Conservation (phyloP, 2,797 vertebrate species). For the Anabacerthia variegaticeps region DNA sequence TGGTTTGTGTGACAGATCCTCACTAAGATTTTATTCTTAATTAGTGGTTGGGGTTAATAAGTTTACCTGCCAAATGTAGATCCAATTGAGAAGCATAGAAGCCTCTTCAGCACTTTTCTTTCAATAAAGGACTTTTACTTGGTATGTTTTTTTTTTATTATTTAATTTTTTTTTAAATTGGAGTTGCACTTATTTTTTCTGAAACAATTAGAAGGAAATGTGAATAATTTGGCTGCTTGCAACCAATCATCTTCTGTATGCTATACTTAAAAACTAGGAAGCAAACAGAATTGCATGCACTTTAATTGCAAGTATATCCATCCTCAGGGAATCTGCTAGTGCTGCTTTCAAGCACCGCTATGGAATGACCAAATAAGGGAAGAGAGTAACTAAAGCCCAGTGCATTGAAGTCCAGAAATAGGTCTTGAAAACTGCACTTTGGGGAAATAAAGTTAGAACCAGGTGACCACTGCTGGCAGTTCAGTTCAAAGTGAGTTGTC, state of each 20-base stretch:
- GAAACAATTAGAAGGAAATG: background rate
- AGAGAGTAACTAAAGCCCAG: background rate
- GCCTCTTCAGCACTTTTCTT: background rate
- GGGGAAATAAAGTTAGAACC: background rate
- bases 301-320: background rate
- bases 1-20: background rate
- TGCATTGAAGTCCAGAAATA: background rate
- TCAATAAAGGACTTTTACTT: background rate
- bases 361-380: background rate
- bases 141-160: no score
- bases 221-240: background rate
- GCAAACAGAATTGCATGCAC: background rate
- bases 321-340: background rate
- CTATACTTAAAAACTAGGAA: background rate
- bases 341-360: background rate
- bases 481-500: background rate
- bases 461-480: accelerated
- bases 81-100: background rate
- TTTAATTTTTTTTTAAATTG: background rate
- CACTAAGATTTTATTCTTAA: background rate
- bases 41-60: background rate
- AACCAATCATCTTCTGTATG: background rate
- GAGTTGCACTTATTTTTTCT: background rate
- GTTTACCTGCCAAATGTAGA: background rate
- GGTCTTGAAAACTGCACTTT: background rate